phyloP scores from a whole-genome alignment of 1,140 invertebrate species.

The Drosophila mojavensis region DNA sequence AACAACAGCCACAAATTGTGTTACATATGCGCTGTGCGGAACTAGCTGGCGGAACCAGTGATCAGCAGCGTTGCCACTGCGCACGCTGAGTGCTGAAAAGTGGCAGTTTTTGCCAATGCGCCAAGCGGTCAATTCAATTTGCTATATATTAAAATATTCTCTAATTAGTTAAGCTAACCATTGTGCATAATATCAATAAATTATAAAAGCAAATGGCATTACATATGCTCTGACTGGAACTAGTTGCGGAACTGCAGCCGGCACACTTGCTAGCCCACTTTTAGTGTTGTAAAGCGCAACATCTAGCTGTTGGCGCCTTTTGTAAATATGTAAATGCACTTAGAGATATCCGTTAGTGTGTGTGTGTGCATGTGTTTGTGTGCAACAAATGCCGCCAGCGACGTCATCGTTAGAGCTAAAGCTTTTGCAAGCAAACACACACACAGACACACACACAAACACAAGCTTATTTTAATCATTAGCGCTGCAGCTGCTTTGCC shows the following conservation, averaged over 20 bases:
- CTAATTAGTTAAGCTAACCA: no score
- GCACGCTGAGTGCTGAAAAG: constrained; percentile 1
- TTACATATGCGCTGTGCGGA: constrained; percentile 64
- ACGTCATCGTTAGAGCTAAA: constrained; percentile 57
- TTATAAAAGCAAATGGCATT: neutral
- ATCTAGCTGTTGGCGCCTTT: neutral
- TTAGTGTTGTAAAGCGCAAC: constrained; percentile 13
- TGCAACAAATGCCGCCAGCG: constrained; percentile 74
- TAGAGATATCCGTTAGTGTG: neutral
- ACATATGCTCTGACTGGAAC: neutral
- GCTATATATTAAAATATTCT: no score
- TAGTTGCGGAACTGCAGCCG: no score
- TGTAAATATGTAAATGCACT: constrained; percentile 6
- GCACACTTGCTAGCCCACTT: neutral
- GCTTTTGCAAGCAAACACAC: constrained; percentile 24
- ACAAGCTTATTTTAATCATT: constrained; percentile 59
- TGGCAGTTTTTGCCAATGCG: neutral
- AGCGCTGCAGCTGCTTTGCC: constrained; percentile 63
- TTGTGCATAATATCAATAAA: no score
- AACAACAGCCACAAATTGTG: constrained; percentile 19
- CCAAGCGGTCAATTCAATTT: neutral
- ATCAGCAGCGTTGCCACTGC: constrained; percentile 13
- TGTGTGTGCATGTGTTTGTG: constrained; percentile 25
- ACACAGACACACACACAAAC: constrained; percentile 19
- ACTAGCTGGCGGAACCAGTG: neutral